Evolutionary conservation across 2,888 invertebrate genomes (phyloP).

Genomic region (Linnaemya tessellans): DNA sequence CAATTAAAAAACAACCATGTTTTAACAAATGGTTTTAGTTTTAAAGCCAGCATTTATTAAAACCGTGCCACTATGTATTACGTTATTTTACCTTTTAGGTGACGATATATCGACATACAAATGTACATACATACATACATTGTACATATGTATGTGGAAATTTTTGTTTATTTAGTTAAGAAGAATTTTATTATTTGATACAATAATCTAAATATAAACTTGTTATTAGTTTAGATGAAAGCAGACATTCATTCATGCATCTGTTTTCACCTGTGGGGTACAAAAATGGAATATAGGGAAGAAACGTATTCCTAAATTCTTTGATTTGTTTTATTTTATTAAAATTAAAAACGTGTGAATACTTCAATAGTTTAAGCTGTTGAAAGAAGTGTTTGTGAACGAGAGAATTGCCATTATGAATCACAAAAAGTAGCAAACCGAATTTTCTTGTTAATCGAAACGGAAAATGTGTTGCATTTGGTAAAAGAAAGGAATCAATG

Average conservation of each 20-base stretch:
- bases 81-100: no score
- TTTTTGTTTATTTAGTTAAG: neutral
- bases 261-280: constrained; percentile 35
- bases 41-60: no score
- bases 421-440: neutral
- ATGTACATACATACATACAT: no score
- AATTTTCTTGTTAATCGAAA: neutral
- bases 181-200: constrained; percentile 5
- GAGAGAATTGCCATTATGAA: constrained; percentile 18
- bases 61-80: no score
- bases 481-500: no score
- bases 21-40: no score
- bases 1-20: no score
- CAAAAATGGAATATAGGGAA: constrained; percentile 1
- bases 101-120: no score
- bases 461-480: no score
- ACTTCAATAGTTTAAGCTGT: constrained; percentile 55
- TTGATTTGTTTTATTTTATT: constrained; percentile 47
- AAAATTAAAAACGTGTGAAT: constrained; percentile 32
- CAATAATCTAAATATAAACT: constrained; percentile 37
- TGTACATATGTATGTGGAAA: no score
- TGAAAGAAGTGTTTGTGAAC: constrained; percentile 31
- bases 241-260: constrained; percentile 47
- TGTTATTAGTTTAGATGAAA: constrained; percentile 13
- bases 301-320: constrained; percentile 52